Base-by-base conservation (phyloP, 2,113 vertebrate genomes). In the Cyrtonyx montezumae region DNA sequence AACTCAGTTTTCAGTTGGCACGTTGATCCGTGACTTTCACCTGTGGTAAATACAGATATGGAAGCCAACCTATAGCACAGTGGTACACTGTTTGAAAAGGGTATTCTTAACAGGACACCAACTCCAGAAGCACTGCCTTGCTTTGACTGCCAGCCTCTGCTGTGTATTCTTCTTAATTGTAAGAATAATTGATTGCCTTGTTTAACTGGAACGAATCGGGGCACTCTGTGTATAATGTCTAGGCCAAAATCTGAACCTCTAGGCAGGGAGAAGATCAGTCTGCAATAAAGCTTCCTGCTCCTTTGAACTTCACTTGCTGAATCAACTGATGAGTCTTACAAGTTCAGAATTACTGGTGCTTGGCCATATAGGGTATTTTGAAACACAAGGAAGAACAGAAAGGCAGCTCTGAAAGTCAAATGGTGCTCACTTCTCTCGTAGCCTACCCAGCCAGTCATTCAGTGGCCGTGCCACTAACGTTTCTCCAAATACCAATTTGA, bases 231-330 rank as follows among this genome's bases (percentile, higher is more conserved):
- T 76, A 71, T 94, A 48, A 37, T 70, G 62, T 68, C 56, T 37
- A 63, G 63, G 68, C 46, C 2, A 1, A 88, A 79, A 85, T 51
- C 86, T 79, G 63, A 80, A 63, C 71, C 61, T 86, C 56, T 74
- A 76, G 87, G 70, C 92, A 82, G 84, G 69, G 83, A 80, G 78
- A 79, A 56, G 88, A 87, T 93, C 82, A 18, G 46, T 77, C 88
- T 91, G 91, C 92, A 96, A 96, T 96, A 97, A 97, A 97, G 65
- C 90, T 96, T 94, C 94, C 61, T 96, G 87, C 77, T 87, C 63
- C 80, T 97, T 93, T 90, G 58, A 86, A 68, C 40, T 43, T 51
- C 21, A 30, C 32, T 48, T 71, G 45, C 78, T 80, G 61, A 42
- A 70, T 46, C 15, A 62, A 6, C 8, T 74, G 17, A 2, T 91